phyloP scores from a whole-genome alignment of 1,140 invertebrate species.

The Gonatopus flavifemur region DNA sequence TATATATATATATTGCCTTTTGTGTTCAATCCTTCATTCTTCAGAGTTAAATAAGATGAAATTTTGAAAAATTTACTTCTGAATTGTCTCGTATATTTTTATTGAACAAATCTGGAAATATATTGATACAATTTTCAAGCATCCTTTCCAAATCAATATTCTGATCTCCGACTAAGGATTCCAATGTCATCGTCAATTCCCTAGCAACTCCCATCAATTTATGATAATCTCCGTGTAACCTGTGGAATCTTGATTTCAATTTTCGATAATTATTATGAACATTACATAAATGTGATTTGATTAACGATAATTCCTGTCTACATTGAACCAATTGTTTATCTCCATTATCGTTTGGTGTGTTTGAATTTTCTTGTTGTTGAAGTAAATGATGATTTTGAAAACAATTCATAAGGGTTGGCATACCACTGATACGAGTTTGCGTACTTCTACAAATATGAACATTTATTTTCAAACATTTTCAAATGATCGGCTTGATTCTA shows the following conservation, averaged over 20 bases:
- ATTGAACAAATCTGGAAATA: constrained; percentile 58
- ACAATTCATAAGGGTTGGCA: constrained; percentile 12
- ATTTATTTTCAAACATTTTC: constrained; percentile 1
- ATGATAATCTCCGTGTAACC: constrained; percentile 52
- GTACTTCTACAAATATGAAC: constrained; percentile 26
- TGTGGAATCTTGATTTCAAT: constrained; percentile 48
- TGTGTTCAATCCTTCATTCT: too few species aligned
- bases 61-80: constrained; percentile 12
- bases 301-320: constrained; percentile 28
- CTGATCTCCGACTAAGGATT: constrained; percentile 62
- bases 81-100: constrained; percentile 32
- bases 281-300: constrained; percentile 33
- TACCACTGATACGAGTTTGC: constrained; percentile 32
- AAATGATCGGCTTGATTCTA: constrained; percentile 1
- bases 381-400: constrained; percentile 10
- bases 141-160: constrained; percentile 58
- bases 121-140: constrained; percentile 53
- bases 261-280: constrained; percentile 44
- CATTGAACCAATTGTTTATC: constrained; percentile 19
- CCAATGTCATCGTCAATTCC: constrained; percentile 63
- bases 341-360: constrained; percentile 16
- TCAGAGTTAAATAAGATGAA: too few species aligned
- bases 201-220: constrained; percentile 57
- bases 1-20: too few species aligned
- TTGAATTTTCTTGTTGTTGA: constrained; percentile 16